Percentiles rank a stretch among this genome's conserved stretches.
Evolutionary conservation across 2,113 vertebrate genomes (phyloP).

Genomic region (Cyanistes caeruleus): DNA sequence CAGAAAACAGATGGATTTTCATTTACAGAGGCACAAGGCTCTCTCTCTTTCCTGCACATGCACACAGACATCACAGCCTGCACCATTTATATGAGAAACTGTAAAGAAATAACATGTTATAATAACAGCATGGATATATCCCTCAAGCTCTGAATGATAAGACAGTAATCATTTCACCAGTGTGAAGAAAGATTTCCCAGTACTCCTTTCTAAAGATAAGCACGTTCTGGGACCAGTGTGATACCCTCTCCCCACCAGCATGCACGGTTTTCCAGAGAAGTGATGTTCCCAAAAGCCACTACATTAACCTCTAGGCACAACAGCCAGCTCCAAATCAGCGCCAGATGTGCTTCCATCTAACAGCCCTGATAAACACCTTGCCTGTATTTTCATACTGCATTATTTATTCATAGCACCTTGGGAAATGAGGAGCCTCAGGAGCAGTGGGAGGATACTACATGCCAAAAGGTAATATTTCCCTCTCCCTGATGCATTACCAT

Average conservation of each 20-base stretch:
- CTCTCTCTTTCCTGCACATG: not conserved
- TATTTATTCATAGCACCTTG: not conserved
- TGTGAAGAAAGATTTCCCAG: not conserved
- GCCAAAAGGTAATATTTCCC: not conserved
- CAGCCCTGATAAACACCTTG: not conserved
- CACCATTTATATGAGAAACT: not conserved
- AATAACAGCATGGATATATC: not conserved
- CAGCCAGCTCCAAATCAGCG: not conserved
- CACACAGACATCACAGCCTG: not conserved
- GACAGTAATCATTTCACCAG: slow-evolving; percentile 40
- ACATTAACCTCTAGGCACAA: not conserved
- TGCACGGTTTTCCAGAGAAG: not conserved
- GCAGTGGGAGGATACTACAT: not conserved
- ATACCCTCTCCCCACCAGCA: not conserved
- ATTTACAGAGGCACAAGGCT: not conserved
- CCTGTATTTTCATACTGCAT: not conserved
- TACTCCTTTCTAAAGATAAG: slow-evolving; percentile 3
- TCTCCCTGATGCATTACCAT: not conserved
- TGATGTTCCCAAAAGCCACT: not conserved
- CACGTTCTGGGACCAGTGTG: not conserved
- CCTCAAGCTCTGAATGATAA: slow-evolving; percentile 12
- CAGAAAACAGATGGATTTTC: not conserved
- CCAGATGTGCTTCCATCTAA: not conserved
- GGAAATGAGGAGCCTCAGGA: not conserved
- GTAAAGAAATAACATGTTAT: not conserved